phyloP scores from a whole-genome alignment of 2,113 vertebrate species.

The Platichthys flesus region DNA sequence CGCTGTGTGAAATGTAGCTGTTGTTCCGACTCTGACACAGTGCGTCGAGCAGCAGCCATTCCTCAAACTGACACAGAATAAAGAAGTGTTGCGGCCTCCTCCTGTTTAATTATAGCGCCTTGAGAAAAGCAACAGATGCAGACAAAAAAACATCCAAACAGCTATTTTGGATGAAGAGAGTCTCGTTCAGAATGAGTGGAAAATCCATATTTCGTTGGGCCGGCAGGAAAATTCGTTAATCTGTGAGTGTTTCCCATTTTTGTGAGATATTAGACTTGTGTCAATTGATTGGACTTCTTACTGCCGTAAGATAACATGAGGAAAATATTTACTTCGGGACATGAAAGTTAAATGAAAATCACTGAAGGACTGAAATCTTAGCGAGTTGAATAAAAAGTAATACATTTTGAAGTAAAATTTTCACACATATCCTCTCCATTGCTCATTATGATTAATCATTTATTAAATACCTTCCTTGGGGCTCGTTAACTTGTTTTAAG shows the following conservation, averaged over 20 bases:
- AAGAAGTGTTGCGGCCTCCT: constrained; percentile 49
- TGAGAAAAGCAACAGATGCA: constrained; percentile 59
- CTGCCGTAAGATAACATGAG: neutral
- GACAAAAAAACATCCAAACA: constrained; percentile 68
- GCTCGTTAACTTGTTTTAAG: constrained; percentile 46
- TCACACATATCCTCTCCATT: constrained; percentile 6
- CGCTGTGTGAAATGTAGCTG: constrained; percentile 42
- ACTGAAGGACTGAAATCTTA: neutral
- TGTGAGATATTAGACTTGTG: constrained; percentile 3
- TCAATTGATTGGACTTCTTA: constrained; percentile 23
- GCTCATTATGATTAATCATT: constrained; percentile 44
- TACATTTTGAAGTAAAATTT: neutral
- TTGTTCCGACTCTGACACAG: constrained; percentile 50
- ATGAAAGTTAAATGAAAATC: neutral
- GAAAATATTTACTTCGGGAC: constrained; percentile 7
- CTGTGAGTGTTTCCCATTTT: constrained; percentile 7
- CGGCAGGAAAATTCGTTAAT: constrained; percentile 8
- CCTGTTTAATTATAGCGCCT: constrained; percentile 69
- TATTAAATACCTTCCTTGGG: constrained; percentile 40
- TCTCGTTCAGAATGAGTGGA: constrained; percentile 36
- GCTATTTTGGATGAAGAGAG: constrained; percentile 51
- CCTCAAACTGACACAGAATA: constrained; percentile 57
- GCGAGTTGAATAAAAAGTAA: constrained; percentile 2
- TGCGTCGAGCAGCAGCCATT: constrained; percentile 43
- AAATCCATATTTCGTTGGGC: constrained; percentile 43